Evolutionary conservation across 2,797 vertebrate genomes (phyloP), one percentile per base, ranked within the genome.

Genomic region (Pempheris klunzingeri): DNA sequence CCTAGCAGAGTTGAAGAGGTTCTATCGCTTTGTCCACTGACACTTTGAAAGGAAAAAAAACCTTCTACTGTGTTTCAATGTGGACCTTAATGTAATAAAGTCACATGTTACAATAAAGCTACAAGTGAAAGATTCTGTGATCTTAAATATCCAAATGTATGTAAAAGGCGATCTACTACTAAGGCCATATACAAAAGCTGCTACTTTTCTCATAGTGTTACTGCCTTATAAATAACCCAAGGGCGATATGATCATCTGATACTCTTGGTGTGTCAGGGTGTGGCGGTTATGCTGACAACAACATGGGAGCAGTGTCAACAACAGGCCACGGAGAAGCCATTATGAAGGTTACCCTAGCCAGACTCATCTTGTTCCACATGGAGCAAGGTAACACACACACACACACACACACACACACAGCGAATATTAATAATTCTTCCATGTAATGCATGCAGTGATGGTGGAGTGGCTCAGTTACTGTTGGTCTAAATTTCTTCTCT

Each of bases 251-350:
- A 38, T 17, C 41, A 7, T 12, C 2, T 22, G 38, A 11, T 57
- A 38, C 34, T 14, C 24, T 59, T 52, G 77, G 18, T 80, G 71
- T 64, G 36, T 66, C 94, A 99, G 98, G 98, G 24, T 94, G 94
- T 72, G 98, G 98, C 66, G 97, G 96, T 39, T 99, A 98, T 44
- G 98, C 98, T 57, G 97, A 98, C 92, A 98, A 98, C 80, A 39
- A 46, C 24, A 65, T 92, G 3, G 98, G 98, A 81, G 98, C 97
- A 0, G 87, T 96, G 58, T 98, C 98, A 5, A 95, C 97, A 0
- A 99, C 98, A 0, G 98, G 98, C 58, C 95, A 97, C 1, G 98
- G 98, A n/a, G 98, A 99, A 90, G 94, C 96, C 89, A 99, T 99
- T 88, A 96, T 99, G 96, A 99, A 97, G 90, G 95, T 97, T 75